Base-by-base conservation (phyloP, 1,140 invertebrate genomes). In the Bombus affinis region DNA sequence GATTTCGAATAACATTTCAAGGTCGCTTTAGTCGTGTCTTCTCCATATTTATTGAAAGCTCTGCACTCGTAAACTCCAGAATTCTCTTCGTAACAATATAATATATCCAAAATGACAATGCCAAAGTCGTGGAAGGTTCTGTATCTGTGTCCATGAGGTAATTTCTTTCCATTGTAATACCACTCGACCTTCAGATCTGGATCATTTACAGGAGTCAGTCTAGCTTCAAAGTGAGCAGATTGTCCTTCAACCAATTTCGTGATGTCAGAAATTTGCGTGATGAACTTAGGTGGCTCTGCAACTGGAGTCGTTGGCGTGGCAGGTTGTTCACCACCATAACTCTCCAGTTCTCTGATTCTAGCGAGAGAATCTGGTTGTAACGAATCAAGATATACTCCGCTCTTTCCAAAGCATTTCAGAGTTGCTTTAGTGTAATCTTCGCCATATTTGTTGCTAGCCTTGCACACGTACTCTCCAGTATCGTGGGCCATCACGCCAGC, bases 61-160 rank as follows among this genome's bases (percentile, higher is more conserved):
- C 98, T 96, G 93, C 98, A 98, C 95, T 99, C 98, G 92, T 98
- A 99, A 35, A 97, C 96, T 53, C 99, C 99, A 73, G 98, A 98
- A 94, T 99, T 99, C 95, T 99, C 98, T 94, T 98, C 98, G 93
- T 99, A 99, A 90, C 98, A 99, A 93, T 99, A 99, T 2, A 99
- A 95, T 85, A 99, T 99, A 92, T 99, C 99, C 83, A 99, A 96
- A 90, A 99, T 98, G 53, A 99, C 99, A 93, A 99, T 98, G 85
- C 98, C 98, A 95, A 99, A 99, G 93, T 99, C 99, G 93, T 99
- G 98, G 97, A 99, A 98, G 72, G 98, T 99, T 90, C 98, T 97
- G 93, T 98, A 99, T 83, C 98, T 97, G 95, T 99, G 98, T 42
- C 98, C 98, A 94, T 98, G 97, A 1, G 98, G 97, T 87, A 99